Percentiles rank a stretch among this genome's conserved stretches.
phyloP scores from a whole-genome alignment of 2,888 invertebrate species.

The Seira musarum region DNA sequence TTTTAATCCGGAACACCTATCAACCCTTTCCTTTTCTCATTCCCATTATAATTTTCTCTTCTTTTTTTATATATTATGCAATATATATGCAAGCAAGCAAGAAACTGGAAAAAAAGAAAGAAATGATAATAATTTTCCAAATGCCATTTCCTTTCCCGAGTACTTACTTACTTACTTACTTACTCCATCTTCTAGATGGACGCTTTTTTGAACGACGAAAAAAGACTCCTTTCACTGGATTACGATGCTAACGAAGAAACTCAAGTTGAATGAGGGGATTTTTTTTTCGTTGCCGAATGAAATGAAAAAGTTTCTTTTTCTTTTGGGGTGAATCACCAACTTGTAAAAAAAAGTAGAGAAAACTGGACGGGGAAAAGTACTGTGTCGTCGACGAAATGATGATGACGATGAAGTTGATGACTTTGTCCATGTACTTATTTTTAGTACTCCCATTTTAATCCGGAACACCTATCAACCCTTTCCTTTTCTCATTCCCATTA shows the following conservation, averaged over 20 bases:
- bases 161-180: not conserved
- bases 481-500: not conserved
- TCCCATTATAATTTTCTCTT: not conserved
- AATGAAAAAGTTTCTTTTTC: constrained; percentile 38
- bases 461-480: constrained; percentile 4
- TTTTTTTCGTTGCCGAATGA: not conserved
- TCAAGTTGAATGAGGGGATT: constrained; percentile 9
- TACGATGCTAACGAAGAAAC: not conserved
- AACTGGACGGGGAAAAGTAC: not conserved
- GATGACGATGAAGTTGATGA: constrained; percentile 38
- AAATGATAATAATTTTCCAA: constrained; percentile 38
- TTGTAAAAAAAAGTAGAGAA: constrained; percentile 4
- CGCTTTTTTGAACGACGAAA: no score
- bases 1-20: constrained; percentile 27
- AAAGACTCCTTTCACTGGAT: not conserved
- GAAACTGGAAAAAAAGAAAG: not conserved
- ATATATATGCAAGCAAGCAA: constrained; percentile 28
- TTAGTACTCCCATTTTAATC: constrained; percentile 30
- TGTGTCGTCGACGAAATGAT: not conserved
- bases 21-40: not conserved
- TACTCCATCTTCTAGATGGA: not conserved
- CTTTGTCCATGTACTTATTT: constrained; percentile 38
- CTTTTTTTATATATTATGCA: not conserved
- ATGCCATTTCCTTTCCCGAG: constrained; percentile 1
- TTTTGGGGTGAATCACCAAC: constrained; percentile 13